These are phyloP conservation scores for Lasiommata megera DNA, from an alignment of 2,888 invertebrate genomes.

Conservation along the genomic window DNA sequence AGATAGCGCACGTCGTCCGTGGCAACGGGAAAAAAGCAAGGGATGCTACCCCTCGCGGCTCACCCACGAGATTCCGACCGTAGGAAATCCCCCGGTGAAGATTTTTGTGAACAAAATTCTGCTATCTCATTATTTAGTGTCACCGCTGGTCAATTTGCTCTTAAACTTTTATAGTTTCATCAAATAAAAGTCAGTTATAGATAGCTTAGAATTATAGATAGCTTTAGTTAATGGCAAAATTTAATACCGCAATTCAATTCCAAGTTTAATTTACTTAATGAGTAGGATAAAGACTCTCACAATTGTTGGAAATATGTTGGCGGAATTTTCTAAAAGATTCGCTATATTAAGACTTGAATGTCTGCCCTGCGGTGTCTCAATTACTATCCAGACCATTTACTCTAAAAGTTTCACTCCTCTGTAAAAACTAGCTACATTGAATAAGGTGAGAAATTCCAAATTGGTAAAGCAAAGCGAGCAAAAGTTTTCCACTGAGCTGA, in stretches of 20 bases:
- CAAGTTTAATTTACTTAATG: constrained; percentile 24
- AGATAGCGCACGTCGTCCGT: constrained; percentile 62
- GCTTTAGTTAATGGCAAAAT: too few species aligned
- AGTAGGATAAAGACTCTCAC: constrained; percentile 15
- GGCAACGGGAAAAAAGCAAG: constrained; percentile 57
- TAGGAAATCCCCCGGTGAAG: constrained; percentile 68
- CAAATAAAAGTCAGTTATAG: too few species aligned
- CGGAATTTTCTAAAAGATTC: constrained; percentile 30
- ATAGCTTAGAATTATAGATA: too few species aligned
- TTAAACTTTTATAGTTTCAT: not conserved
- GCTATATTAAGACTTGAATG: constrained; percentile 37
- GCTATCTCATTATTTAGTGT: not conserved
- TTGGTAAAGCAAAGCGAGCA: constrained; percentile 49
- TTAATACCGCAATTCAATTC: constrained; percentile 13
- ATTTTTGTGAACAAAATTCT: constrained; percentile 50
- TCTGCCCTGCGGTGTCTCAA: constrained; percentile 48
- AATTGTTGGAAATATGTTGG: constrained; percentile 21
- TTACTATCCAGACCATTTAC: constrained; percentile 63
- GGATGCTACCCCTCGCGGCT: constrained; percentile 56
- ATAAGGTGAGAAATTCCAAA: constrained; percentile 50
- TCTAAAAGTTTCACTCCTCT: constrained; percentile 59
- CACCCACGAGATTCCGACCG: constrained; percentile 63
- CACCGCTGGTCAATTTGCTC: not conserved
- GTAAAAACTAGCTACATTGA: constrained; percentile 41
- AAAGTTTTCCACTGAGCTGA: constrained; percentile 59